phyloP scores from a whole-genome alignment of 2,888 invertebrate genomes.

The Omphaloscelis lunosa region DNA sequence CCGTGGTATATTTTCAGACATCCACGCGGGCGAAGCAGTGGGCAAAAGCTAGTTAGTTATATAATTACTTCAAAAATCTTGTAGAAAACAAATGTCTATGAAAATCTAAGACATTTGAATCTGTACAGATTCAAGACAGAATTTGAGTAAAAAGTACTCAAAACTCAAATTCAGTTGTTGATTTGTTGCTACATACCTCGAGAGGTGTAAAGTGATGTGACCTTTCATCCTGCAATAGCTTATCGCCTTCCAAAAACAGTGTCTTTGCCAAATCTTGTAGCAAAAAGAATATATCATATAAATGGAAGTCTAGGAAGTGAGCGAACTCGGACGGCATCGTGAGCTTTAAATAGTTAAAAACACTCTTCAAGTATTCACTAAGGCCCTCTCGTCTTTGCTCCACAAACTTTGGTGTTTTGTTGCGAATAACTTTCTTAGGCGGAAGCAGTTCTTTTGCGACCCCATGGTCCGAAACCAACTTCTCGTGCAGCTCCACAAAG shows the following conservation, averaged over 20 bases:
- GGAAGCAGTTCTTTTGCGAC: slow-evolving; percentile 96
- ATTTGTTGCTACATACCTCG: slow-evolving; percentile 90
- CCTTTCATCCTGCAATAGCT: slow-evolving; percentile 91
- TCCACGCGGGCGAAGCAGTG: too few relatives aligned
- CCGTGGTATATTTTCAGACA: too few relatives aligned
- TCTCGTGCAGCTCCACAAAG: slow-evolving; percentile 96
- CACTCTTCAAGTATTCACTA: slow-evolving; percentile 94
- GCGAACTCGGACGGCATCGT: slow-evolving; percentile 95
- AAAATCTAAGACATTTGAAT: neutral
- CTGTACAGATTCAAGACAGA: neutral
- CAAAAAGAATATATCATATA: slow-evolving; percentile 97
- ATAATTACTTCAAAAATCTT: neutral
- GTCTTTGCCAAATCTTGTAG: slow-evolving; percentile 95
- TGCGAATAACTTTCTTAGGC: slow-evolving; percentile 97
- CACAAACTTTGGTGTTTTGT: slow-evolving; percentile 96
- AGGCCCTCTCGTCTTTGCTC: slow-evolving; percentile 95
- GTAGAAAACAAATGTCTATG: neutral
- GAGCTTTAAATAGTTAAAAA: slow-evolving; percentile 94
- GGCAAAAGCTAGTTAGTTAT: too few relatives aligned
- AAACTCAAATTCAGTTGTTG: too few relatives aligned
- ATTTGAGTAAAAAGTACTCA: neutral
- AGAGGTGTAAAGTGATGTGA: slow-evolving; percentile 94
- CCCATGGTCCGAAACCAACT: slow-evolving; percentile 94
- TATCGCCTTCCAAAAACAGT: slow-evolving; percentile 94
- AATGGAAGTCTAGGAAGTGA: slow-evolving; percentile 96